Base-by-base conservation (phyloP, 2,888 invertebrate species). In the Epinotia demarniana region DNA sequence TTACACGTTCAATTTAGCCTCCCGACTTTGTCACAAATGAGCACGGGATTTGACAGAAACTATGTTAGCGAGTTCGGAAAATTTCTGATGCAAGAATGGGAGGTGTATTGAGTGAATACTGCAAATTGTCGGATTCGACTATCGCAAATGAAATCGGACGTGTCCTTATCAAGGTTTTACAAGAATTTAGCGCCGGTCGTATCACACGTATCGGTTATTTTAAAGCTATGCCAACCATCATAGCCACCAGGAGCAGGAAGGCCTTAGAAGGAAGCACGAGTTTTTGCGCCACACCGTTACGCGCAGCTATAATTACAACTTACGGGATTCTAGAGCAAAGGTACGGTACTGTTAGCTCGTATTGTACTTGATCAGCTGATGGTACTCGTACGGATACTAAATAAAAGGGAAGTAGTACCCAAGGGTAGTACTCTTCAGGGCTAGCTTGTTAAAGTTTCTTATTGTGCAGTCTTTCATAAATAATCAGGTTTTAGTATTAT, bases 271-370 rank as follows among this genome's bases (percentile, higher is more conserved):
- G 82, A 23, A 57, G 76, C 70, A 68, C 78, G 43, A 79, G 78
- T 78, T 82, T 82, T 82, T 82, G 79, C 68, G 49, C 13, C 39
- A 66, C 77, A 82, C 83, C 81, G 82, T 82, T 82, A 82, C 72
- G 46, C 69, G 71, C 77, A 64, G 75, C 69, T 79, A 78, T 79
- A 75, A 72, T 75, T 72, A 61, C 61, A 61, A 57, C 39, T 72
- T 75, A 75, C 75, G 75, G 75, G 66, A 75, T 75, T 67, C 39
- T 64, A 72, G 66, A 61, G 72, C 70, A 61, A 60, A 43, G 60
- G 58, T 71, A 33, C n/a, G 27, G 8, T 69, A 60, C 70, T 61
- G 70, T 70, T 70, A 61, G 19, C 33, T 69, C 23, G 46, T 58
- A 58, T 58, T 66, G 55, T 57, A 39, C 18, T 43, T 27, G 58